phyloP scores from a whole-genome alignment of 2,888 invertebrate genomes.

The Taphrorychus bicolor region DNA sequence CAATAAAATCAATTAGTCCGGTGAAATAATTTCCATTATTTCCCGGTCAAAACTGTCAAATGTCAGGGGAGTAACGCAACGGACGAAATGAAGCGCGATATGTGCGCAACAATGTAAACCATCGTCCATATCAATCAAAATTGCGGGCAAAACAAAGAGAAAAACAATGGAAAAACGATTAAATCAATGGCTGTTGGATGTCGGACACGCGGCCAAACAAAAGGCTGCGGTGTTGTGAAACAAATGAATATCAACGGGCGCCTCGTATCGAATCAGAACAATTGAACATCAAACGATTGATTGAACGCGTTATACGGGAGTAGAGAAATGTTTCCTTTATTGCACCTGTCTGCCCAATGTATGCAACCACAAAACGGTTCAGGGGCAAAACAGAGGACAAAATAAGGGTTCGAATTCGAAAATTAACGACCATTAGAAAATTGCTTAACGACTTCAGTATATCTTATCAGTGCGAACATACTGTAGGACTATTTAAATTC shows the following conservation, averaged over 20 bases:
- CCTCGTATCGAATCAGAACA: not conserved
- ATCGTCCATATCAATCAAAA: slow-evolving; percentile 8
- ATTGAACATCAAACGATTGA: slow-evolving; percentile 9
- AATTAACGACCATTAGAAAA: slow-evolving; percentile 44
- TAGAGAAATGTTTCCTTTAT: not conserved
- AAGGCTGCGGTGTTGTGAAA: slow-evolving; percentile 15
- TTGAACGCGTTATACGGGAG: not conserved
- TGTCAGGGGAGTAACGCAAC: not conserved
- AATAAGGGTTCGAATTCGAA: slow-evolving; percentile 37
- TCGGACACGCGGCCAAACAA: slow-evolving; percentile 32
- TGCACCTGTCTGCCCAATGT: not conserved
- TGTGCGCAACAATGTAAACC: not conserved
- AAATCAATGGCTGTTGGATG: slow-evolving; percentile 26
- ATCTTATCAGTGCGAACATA: slow-evolving; percentile 43
- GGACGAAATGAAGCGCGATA: not conserved
- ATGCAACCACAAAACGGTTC: not conserved
- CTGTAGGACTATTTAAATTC: slow-evolving; percentile 46
- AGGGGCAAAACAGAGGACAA: slow-evolving; percentile 25
- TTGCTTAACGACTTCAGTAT: slow-evolving; percentile 45
- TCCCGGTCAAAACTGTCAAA: not conserved
- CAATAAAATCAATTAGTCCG: not conserved
- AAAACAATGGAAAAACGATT: slow-evolving; percentile 31
- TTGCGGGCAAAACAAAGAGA: slow-evolving; percentile 18
- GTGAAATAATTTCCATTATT: not conserved
- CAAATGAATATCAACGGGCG: slow-evolving; percentile 19